Conservation (phyloP, 1,140 invertebrate genomes). For the Alviniconcha marisindica region DNA sequence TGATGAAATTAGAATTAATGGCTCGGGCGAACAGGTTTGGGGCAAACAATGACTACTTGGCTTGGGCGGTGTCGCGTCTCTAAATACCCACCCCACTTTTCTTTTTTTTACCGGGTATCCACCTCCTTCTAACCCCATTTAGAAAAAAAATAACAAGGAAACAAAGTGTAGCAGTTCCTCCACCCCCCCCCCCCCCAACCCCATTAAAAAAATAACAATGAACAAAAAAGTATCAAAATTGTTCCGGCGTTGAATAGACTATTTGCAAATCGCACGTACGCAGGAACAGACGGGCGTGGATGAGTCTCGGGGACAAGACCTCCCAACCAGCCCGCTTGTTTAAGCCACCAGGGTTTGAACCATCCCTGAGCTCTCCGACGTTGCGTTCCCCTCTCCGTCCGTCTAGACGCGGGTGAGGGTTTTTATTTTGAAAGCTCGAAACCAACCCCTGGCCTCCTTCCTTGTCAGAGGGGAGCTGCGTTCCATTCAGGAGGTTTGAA, state of each 20-base stretch:
- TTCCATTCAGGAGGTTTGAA: background rate
- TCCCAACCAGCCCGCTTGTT: background rate
- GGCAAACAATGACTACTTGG: slow-evolving; percentile 21
- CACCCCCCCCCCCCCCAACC: too few species aligned
- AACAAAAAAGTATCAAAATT: background rate
- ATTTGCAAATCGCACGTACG: background rate
- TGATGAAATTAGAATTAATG: slow-evolving; percentile 38
- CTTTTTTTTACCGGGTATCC: too few species aligned
- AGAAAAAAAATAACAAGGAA: too few species aligned
- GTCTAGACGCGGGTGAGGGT: too few species aligned
- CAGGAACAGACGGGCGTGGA: background rate
- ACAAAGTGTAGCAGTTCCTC: too few species aligned
- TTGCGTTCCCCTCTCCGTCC: too few species aligned
- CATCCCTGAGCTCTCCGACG: too few species aligned
- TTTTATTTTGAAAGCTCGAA: too few species aligned
- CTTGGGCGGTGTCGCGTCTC: background rate
- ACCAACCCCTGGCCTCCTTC: too few species aligned
- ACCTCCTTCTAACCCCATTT: too few species aligned
- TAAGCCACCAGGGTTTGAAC: too few species aligned
- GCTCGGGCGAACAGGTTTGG: slow-evolving; percentile 31
- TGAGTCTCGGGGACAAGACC: background rate
- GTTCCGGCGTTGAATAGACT: background rate
- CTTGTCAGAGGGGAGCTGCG: background rate
- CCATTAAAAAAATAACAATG: too few species aligned
- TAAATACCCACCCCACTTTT: background rate